Conservation (phyloP, 2,888 invertebrate species). For the Hirtodrosophila cameraria region DNA sequence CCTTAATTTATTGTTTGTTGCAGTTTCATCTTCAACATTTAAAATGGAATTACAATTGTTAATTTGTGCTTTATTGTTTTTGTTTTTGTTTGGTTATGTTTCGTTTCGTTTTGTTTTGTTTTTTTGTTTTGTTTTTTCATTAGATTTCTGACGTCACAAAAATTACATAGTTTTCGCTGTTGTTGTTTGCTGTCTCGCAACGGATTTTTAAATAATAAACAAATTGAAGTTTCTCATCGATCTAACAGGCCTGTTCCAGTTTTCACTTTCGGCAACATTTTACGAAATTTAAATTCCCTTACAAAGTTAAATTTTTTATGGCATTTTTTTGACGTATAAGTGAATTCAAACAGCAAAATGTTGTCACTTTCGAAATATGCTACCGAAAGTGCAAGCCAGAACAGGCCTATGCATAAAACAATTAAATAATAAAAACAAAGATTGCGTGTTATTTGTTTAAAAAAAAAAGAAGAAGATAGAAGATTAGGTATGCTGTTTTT, state of each 20-base stretch:
- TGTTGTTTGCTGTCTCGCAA: conserved; percentile 73
- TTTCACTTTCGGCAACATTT: no score
- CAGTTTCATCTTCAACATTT: conserved; percentile 30
- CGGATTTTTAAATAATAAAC: conserved; percentile 81
- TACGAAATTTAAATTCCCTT: no score
- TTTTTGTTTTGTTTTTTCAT: conserved; percentile 48
- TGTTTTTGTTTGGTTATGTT: conserved; percentile 8
- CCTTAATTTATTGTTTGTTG: conserved; percentile 44
- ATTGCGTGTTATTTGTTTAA: no score
- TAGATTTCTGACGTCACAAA: conserved; percentile 84
- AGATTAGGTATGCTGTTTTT: no score
- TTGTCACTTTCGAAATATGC: no score
- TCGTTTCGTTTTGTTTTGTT: conserved; percentile 26
- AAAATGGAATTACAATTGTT: conserved; percentile 22
- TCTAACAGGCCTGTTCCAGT: no score
- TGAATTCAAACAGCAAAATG: no score
- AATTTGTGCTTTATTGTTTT: conserved; percentile 18
- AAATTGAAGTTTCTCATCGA: conserved; percentile 16
- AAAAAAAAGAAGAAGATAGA: conserved; percentile 1
- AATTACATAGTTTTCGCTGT: conserved; percentile 79
- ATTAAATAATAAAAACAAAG: no score
- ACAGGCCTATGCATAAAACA: no score
- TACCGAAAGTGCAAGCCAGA: no score
- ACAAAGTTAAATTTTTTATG: no score
- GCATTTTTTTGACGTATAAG: no score